Evolutionary conservation across 2,888 invertebrate genomes (phyloP).

Genomic region (Pachycephus smyrnensis): DNA sequence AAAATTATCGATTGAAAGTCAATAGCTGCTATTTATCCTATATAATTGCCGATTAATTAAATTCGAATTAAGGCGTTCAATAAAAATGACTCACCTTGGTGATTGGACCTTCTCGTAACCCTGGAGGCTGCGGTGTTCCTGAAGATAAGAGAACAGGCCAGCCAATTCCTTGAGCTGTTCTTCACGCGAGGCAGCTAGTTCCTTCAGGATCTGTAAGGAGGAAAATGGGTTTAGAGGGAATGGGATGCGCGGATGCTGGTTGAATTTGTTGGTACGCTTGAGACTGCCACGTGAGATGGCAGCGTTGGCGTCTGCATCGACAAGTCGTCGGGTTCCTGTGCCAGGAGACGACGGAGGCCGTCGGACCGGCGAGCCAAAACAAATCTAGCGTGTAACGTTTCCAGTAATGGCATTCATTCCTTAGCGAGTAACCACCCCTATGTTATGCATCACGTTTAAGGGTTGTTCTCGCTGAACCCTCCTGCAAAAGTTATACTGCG

Average conservation of each 20-base stretch:
- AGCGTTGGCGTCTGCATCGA: background rate
- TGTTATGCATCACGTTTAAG: slow-evolving; percentile 2
- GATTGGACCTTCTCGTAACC: slow-evolving; percentile 59
- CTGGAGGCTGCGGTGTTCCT: slow-evolving; percentile 72
- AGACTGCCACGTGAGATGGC: background rate
- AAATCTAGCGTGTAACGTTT: slow-evolving; percentile 37
- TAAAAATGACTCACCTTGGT: slow-evolving; percentile 49
- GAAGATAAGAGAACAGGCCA: slow-evolving; percentile 75
- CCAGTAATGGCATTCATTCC: slow-evolving; percentile 13
- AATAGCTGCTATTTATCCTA: background rate
- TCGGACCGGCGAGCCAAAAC: slow-evolving; percentile 27
- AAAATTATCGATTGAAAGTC: background rate
- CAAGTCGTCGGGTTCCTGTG: background rate
- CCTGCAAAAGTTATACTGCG: background rate
- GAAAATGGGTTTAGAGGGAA: background rate
- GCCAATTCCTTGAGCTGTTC: slow-evolving; percentile 77
- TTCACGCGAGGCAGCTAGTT: slow-evolving; percentile 71
- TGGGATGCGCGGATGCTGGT: background rate
- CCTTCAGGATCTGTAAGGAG: slow-evolving; percentile 57
- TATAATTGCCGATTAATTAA: background rate
- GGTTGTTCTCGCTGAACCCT: background rate
- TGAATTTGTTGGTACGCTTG: background rate
- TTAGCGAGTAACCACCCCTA: background rate
- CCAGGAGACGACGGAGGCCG: slow-evolving; percentile 10
- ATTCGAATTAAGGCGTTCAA: background rate